Base-by-base conservation (phyloP, 1,140 invertebrate species). In the Orchesella cincta region DNA sequence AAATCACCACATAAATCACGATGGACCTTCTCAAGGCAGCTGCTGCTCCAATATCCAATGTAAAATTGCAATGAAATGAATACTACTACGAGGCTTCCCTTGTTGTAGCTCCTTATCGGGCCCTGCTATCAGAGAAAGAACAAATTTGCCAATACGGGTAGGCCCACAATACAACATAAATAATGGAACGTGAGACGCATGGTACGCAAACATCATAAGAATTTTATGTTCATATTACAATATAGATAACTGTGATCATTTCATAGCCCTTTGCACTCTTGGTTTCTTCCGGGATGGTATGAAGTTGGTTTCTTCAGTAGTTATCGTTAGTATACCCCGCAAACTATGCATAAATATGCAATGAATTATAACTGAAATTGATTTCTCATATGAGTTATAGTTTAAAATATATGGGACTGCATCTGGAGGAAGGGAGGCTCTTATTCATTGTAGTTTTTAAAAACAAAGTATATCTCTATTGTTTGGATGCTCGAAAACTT, bases 1-100 rank as follows among this genome's bases (percentile, higher is more conserved):
- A 67, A 67, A 67, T 67, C 62, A 67, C 62, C 62, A 67, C 62
- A 67, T 67, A 67, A 67, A 67, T 67, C 62, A 67, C 33, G 28
- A 33, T 14, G 33, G 62, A 29, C 62, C 62, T 67, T 29, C 31
- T 67, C 62, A 67, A 67, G n/a, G 62, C 62, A 67, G 8, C 62
- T 18, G 62, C 26, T 67, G 62, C 8, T 67, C 8, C 62, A 12
- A 26, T 62, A 62, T 5, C 8, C 54, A 46, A 46, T 8, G 8
- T 46, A 46, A 46, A 46, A 8, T 20, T 20, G 39, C 39, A 46
- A 46, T 46, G 39, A 46, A 46, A 12, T 12, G 39, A 46, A 46
- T 12, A 46, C 8, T 12, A 46, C 20, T 12, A 12, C 39, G 8
- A 8, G 39, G 39, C 39, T 12, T 46, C 39, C 8, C 20, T 46